A percentile compares a stretch with the other conserved stretches of the same genome.
Evolutionary conservation across 2,888 invertebrate genomes (phyloP).

Genomic region (Nineta flava): DNA sequence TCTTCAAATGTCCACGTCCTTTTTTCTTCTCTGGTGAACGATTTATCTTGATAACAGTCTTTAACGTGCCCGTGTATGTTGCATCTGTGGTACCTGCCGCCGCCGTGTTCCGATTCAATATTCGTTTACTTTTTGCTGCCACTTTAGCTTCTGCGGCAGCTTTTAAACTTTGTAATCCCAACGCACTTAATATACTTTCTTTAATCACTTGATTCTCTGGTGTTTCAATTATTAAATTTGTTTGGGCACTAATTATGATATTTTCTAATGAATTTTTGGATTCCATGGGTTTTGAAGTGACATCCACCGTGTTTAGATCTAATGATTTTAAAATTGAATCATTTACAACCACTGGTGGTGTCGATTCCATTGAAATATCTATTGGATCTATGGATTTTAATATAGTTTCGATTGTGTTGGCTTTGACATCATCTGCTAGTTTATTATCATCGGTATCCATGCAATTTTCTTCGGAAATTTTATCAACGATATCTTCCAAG

Average conservation of each 20-base stretch:
- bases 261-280: slow-evolving; percentile 14
- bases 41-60: slow-evolving; percentile 68
- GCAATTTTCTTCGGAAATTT: too few species aligned
- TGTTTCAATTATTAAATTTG: slow-evolving; percentile 19
- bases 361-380: not conserved
- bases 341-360: not conserved
- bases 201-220: slow-evolving; percentile 29
- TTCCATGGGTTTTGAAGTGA: slow-evolving; percentile 17
- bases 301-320: slow-evolving; percentile 4
- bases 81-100: slow-evolving; percentile 9
- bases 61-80: slow-evolving; percentile 62
- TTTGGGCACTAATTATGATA: slow-evolving; percentile 8
- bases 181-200: slow-evolving; percentile 54
- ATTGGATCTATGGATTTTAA: not conserved
- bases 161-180: slow-evolving; percentile 59
- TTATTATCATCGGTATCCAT: too few species aligned
- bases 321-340: slow-evolving; percentile 7
- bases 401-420: not conserved
- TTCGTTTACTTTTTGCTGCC: slow-evolving; percentile 3
- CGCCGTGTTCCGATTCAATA: not conserved
- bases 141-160: slow-evolving; percentile 51
- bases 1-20: slow-evolving; percentile 54
- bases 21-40: slow-evolving; percentile 43
- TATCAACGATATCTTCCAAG: too few species aligned
- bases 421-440: too few species aligned